Evolutionary conservation across 2,888 invertebrate genomes (phyloP).

Genomic region (Aleiodes leptofemur): DNA sequence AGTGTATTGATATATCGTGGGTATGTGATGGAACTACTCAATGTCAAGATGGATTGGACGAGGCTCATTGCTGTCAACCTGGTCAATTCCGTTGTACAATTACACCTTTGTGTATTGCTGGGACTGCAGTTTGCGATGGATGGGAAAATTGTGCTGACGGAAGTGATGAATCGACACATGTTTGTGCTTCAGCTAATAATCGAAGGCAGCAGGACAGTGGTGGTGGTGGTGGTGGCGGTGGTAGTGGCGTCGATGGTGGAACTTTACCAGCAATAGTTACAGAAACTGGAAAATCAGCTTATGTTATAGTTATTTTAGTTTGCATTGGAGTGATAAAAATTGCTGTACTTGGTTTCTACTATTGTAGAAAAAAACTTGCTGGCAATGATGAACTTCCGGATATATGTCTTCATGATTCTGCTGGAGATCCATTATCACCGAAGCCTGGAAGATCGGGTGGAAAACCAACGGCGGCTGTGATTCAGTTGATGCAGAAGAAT

Average conservation of each 20-base stretch:
- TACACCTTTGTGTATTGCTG: constrained; percentile 84
- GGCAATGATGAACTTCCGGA: constrained; percentile 76
- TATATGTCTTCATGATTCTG: constrained; percentile 79
- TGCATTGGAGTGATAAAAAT: constrained; percentile 78
- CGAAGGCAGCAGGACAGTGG: constrained; percentile 71
- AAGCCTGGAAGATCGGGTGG: constrained; percentile 72
- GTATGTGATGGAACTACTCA: constrained; percentile 82
- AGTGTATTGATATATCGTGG: constrained; percentile 79
- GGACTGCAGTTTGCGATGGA: constrained; percentile 84
- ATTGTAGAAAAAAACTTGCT: constrained; percentile 77
- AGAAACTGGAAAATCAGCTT: constrained; percentile 77
- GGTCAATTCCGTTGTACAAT: constrained; percentile 84
- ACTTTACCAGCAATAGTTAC: constrained; percentile 15
- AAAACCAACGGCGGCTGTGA: constrained; percentile 59
- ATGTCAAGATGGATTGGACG: constrained; percentile 83
- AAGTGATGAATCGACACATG: constrained; percentile 84
- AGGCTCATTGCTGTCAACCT: constrained; percentile 81
- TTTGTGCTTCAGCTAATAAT: constrained; percentile 77
- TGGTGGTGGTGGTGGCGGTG: too few species aligned
- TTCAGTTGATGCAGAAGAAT: constrained; percentile 69
- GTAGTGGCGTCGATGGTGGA: too few species aligned
- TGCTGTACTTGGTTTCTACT: constrained; percentile 77
- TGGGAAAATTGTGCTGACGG: constrained; percentile 88
- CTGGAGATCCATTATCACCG: constrained; percentile 82
- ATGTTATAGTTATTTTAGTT: constrained; percentile 78